phyloP scores from a whole-genome alignment of 2,113 vertebrate genomes.

The Girardinichthys multiradiatus region DNA sequence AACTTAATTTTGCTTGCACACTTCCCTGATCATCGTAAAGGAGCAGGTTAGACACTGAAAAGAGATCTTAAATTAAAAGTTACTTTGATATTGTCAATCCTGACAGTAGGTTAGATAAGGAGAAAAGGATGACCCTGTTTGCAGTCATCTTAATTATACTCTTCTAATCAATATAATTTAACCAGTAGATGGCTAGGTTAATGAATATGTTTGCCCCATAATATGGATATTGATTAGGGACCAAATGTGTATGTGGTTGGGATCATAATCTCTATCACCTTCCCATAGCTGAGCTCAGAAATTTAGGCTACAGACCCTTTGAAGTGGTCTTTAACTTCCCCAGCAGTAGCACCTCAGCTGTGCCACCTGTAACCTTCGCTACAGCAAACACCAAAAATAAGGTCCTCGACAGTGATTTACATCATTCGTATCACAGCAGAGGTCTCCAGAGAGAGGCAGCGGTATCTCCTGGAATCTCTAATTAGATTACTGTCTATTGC shows the following conservation, averaged over 20 bases:
- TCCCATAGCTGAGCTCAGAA: conserved; percentile 32
- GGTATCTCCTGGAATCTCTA: conserved; percentile 82
- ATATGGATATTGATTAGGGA: conserved; percentile 76
- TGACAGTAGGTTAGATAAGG: conserved; percentile 40
- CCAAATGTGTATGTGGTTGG: conserved; percentile 57
- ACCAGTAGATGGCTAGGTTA: conserved; percentile 81
- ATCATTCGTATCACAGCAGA: conserved; percentile 69
- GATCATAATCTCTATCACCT: conserved; percentile 55
- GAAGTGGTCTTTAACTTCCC: conserved; percentile 61
- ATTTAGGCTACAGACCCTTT: conserved; percentile 33
- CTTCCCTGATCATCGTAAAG: no score
- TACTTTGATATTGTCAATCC: conserved; percentile 10
- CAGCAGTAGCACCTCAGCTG: conserved; percentile 19
- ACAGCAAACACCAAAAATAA: conserved; percentile 74
- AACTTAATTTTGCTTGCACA: no score
- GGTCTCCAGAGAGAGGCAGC: conserved; percentile 72
- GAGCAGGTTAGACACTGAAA: no score
- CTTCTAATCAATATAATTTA: conserved; percentile 80
- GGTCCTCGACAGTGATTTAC: conserved; percentile 77
- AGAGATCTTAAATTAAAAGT: no score
- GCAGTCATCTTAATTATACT: conserved; percentile 82
- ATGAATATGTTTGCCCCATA: conserved; percentile 81
- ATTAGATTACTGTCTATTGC: conserved; percentile 83
- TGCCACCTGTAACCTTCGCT: conserved; percentile 61
- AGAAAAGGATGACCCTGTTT: conserved; percentile 48